Percentiles rank a stretch among this genome's conserved stretches.
Conservation (phyloP, 1,140 invertebrate species). For the Maconellicoccus hirsutus region DNA sequence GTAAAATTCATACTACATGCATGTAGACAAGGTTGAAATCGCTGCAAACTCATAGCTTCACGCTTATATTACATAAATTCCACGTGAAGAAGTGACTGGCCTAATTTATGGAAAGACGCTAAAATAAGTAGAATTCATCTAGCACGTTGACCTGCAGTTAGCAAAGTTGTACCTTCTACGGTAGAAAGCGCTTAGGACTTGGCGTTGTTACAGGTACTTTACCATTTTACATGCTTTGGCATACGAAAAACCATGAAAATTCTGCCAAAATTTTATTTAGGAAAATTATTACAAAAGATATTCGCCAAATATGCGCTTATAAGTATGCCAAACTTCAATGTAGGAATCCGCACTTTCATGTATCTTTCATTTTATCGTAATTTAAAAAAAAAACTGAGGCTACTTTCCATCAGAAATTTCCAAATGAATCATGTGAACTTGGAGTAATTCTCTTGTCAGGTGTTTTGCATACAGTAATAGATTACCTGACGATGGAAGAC, state of each 20-base stretch:
- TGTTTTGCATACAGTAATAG: neutral
- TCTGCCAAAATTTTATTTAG: neutral
- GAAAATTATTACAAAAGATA: neutral
- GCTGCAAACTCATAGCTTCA: neutral
- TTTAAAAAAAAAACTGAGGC: neutral
- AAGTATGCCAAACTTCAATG: too few species aligned
- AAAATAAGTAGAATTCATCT: neutral
- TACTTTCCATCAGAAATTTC: neutral
- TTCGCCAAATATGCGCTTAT: neutral
- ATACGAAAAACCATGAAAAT: neutral
- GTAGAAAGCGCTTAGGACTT: neutral
- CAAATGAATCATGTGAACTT: neutral
- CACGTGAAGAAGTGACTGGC: neutral
- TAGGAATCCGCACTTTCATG: too few species aligned
- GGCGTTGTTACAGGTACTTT: too few species aligned
- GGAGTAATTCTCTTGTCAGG: neutral
- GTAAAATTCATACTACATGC: neutral
- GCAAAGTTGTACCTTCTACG: neutral
- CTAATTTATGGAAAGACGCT: neutral
- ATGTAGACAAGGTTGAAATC: neutral
- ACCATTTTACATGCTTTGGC: too few species aligned
- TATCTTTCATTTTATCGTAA: too few species aligned
- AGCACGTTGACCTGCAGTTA: neutral
- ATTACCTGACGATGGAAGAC: neutral
- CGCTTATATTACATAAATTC: neutral